phyloP scores from a whole-genome alignment of 2,797 vertebrate genomes.

The Halcyon leucocephala region DNA sequence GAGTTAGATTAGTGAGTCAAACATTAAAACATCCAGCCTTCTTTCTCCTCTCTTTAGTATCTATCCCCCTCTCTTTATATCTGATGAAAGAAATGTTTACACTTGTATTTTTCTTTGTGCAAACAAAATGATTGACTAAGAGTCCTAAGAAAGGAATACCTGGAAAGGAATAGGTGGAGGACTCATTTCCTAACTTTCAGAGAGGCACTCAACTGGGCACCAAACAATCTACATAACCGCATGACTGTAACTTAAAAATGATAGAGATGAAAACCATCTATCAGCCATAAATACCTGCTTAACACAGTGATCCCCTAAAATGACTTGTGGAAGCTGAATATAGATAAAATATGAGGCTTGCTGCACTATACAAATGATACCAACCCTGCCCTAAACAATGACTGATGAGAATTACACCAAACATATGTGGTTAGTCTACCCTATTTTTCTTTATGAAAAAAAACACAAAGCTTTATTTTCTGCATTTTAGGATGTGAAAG shows the following conservation, averaged over 20 bases:
- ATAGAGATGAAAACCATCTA: background rate
- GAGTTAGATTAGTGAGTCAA: background rate
- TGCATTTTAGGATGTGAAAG: background rate
- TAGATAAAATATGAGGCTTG: background rate
- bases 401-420: background rate
- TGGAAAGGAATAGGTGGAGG: background rate
- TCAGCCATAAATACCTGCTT: background rate
- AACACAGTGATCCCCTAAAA: background rate
- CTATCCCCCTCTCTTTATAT: background rate
- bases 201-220: background rate
- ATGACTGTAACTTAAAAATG: background rate
- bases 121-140: background rate
- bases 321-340: background rate
- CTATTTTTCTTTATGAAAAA: background rate
- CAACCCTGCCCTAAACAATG: background rate
- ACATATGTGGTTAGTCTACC: background rate
- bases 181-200: background rate
- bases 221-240: background rate
- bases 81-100: constrained; percentile 22
- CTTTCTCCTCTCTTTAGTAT: background rate
- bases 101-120: background rate
- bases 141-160: background rate
- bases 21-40: background rate
- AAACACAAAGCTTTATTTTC: background rate
- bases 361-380: background rate